Base-by-base conservation (phyloP, 2,888 invertebrate species). In the Orgyia antiqua region DNA sequence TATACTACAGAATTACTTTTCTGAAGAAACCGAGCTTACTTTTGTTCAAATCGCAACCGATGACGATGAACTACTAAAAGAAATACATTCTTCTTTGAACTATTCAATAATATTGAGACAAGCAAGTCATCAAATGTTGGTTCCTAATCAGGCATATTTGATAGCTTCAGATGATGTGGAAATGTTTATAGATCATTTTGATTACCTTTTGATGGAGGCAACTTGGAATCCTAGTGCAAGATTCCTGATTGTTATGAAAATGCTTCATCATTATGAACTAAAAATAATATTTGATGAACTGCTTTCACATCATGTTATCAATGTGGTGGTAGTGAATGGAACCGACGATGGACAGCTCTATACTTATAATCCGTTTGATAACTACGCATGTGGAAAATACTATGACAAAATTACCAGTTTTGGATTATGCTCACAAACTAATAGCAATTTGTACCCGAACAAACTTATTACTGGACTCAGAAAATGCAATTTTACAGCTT, bases 351-450 rank as follows among this genome's bases (percentile, higher is more conserved):
- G 50, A 2, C 34, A 63, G 2, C 15, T 73, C 5, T 71, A 63
- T 32, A 57, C 68, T 0, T 75, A 70, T 37, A 65, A 74, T 36
- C 68, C 72, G 2, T 73, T 54, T 20, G 62, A 67, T 23, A 62
- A 73, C 30, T 65, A 53, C 27, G 59, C 59, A 0, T 76, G 75
- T 36, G 75, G 76, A 4, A 59, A 54, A 30, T 50, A 54, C 19
- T 74, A 59, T 29, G 41, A 51, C 7, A 36, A 40, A 19, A 41
- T 74, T 3, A 62, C 62, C 9, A 34, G 51, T 13, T 48, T 48
- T 2, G 76, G 74, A 6, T 47, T 55, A 33, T 74, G 74, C 37
- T 35, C 30, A 8, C 24, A 40, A 4, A 12, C 36, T 10, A 28
- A 39, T 1, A 17, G 26, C 5, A 17, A 51, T 23, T 37, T 68